Base-by-base conservation (phyloP, 2,797 vertebrate genomes). In the Nasua narica region DNA sequence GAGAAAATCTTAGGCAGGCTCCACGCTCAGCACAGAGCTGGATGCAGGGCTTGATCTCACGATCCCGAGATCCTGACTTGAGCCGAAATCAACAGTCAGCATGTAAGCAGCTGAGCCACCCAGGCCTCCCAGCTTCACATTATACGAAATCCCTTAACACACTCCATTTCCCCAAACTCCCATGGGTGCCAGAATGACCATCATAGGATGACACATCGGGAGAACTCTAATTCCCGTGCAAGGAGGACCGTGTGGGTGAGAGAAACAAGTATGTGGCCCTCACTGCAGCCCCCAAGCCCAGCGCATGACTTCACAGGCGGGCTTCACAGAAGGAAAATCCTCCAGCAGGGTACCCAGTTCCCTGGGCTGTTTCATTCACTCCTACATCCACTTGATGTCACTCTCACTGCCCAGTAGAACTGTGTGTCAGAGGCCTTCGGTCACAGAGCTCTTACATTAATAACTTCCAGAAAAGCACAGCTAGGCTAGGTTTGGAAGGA, bases 301-400 rank as follows among this genome's bases (percentile, higher is more conserved):
- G 29, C 37, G 35, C 5, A 4, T 13, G 16, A 77, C 27, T 85
- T 29, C 25, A 46, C n/a, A 77, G 76, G n/a, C 10, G 0, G 13
- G 62, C 29, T 65, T 90, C 77, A 40, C 2, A 35, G 29, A 54
- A n/a, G 3, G 35, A 19, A 9, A 12, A 1, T 35, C 40, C 9
- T 52, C 10, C 21, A 11, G 1, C 43, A 15, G 0, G 2, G 62
- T 65, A 13, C 21, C 1, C 13, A 85, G 67, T 46, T 72, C 88
- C 78, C 11, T 79, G 14, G 18, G 77, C 92, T 94, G 81, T 97
- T 98, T 98, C 96, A 96, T 98, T 98, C 96, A 97, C 97, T 96
- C 91, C 96, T 96, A 25, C 86, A 96, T 97, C 98, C 98, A 97
- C 98, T 98, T 98, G 98, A 98, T 97, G 97, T 98, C 98, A 97